Base-by-base conservation (phyloP, 92 coral and sea anemone genomes). In the Heliopora coerulea region DNA sequence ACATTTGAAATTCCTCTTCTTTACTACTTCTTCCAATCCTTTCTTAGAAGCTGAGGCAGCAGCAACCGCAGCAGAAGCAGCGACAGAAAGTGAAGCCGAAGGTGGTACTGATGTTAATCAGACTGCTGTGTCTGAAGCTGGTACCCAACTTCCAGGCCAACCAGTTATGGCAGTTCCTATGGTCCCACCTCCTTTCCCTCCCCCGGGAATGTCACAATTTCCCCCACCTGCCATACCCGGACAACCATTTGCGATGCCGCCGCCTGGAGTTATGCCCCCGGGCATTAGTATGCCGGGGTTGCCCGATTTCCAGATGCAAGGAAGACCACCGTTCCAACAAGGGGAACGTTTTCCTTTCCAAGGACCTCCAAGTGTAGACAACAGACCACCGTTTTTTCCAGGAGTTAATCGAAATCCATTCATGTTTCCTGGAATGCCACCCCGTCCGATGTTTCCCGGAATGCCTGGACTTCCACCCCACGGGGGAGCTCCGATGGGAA, bases 121-220 rank as follows among this genome's bases (percentile, higher is more conserved):
- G 77, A 59, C 66, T 73, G 32, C 74, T 68, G 24, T 75, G 59
- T 7, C 72, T 62, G 8, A 75, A 78, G 58, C 87, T 79, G 30
- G 63, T 28, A 63, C 60, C 24, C 84, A 79, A 60, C 80, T 82
- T 65, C 81, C 68, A 35, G 80, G 77, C 12, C 89, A 80, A 42
- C 88, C 75, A 12, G 86, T 75, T n/a, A 86, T 79, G 46, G 85
- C 78, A 24, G 78, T 75, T 34, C 84, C 72, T 3, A 57, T 80
- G 5, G 83, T 78, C 11, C 88, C 83, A 4, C 90, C 68, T 21
- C 88, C 61, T 27, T 26, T 68, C 31, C 46, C 78, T 29, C 21
- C 78, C 28, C 27, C 63, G n/a, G 77, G 77, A 1, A 68, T 68
- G 75, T 40, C 75, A 17, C 58, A 50, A 28, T 56, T 56, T 23